Conservation (phyloP, 1,140 invertebrate genomes). For the Diachasmimorpha longicaudata region DNA sequence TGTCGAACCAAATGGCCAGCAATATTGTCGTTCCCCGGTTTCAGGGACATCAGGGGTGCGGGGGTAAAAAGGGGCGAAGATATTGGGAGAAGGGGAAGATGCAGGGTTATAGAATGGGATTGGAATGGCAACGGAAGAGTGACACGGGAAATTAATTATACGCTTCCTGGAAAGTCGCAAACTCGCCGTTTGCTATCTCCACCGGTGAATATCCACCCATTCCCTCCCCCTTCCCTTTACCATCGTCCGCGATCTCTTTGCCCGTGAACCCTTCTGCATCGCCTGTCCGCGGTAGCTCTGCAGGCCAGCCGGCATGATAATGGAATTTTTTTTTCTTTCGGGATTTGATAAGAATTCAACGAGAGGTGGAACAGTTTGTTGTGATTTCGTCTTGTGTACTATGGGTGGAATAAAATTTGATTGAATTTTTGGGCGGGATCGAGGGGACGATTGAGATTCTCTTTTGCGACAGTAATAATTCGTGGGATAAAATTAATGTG, state of each 20-base stretch:
- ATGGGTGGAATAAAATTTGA: no score
- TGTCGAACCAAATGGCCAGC: constrained; percentile 61
- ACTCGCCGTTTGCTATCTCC: constrained; percentile 13
- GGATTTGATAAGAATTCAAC: neutral
- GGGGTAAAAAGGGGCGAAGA: neutral
- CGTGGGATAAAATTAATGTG: neutral
- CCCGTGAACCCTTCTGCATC: neutral
- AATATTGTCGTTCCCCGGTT: constrained; percentile 57
- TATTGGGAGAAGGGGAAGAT: constrained; percentile 17
- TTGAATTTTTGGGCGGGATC: no score
- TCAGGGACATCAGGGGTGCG: constrained; percentile 35
- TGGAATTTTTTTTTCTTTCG: neutral
- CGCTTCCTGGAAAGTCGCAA: constrained; percentile 55
- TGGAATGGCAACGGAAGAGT: constrained; percentile 42
- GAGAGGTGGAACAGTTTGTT: no score
- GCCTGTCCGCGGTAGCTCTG: neutral
- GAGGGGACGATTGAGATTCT: no score
- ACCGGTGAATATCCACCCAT: neutral
- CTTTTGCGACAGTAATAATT: no score
- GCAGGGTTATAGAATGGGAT: constrained; percentile 23
- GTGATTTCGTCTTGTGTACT: no score
- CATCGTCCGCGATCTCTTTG: neutral
- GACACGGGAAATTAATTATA: constrained; percentile 64
- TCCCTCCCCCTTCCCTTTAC: neutral
- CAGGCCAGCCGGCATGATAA: neutral